Conservation (phyloP, 1,140 invertebrate species). For the Leptopilina boulardi region DNA sequence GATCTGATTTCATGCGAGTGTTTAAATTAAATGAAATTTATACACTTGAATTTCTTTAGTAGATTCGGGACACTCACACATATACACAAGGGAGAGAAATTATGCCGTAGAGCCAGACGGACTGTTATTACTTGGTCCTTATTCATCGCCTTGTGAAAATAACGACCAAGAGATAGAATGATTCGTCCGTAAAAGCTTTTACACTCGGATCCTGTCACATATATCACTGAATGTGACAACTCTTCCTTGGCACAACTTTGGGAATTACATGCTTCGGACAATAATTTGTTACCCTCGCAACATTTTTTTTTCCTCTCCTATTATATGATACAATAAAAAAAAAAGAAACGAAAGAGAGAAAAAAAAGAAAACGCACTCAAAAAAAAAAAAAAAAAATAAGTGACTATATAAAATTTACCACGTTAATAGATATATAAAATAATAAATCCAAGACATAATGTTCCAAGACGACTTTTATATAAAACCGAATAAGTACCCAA, state of each 20-base stretch:
- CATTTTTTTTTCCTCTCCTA: neutral
- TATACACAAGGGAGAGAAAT: constrained; percentile 21
- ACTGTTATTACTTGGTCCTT: constrained; percentile 27
- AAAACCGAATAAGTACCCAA: too few relatives aligned
- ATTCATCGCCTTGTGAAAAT: constrained; percentile 30
- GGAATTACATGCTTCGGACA: constrained; percentile 18
- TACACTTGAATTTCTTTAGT: constrained; percentile 16
- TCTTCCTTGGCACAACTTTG: constrained; percentile 24
- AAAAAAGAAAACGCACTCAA: too few relatives aligned
- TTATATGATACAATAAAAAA: neutral
- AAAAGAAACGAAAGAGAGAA: neutral
- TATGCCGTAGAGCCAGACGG: constrained; percentile 27
- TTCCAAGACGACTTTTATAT: too few relatives aligned
- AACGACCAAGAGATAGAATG: constrained; percentile 26
- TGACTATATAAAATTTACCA: too few relatives aligned
- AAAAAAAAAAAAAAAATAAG: too few relatives aligned
- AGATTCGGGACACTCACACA: neutral
- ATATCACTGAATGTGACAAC: constrained; percentile 18
- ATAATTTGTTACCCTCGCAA: neutral
- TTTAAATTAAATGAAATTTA: constrained; percentile 22
- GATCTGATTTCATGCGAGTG: neutral
- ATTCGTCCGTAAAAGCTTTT: constrained; percentile 31
- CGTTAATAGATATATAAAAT: too few relatives aligned
- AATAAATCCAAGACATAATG: too few relatives aligned
- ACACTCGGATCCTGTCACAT: constrained; percentile 2